These are phyloP conservation scores for Drosophila cracens DNA, from an alignment of 2,888 invertebrate genomes.

Conservation along the genomic window DNA sequence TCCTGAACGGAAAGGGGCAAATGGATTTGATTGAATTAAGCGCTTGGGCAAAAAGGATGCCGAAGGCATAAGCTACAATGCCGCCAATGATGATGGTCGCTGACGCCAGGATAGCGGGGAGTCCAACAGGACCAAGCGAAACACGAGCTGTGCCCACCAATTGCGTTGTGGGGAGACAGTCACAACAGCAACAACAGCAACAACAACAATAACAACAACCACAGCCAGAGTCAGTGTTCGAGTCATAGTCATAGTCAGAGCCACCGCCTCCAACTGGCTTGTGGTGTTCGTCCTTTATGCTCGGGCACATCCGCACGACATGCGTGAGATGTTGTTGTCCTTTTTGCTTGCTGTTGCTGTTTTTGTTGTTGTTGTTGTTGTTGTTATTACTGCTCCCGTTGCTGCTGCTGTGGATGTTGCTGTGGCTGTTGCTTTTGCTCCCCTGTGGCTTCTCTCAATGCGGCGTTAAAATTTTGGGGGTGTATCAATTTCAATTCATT, in stretches of 20 bases:
- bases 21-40: constrained; percentile 80
- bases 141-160: constrained; percentile 44
- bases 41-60: constrained; percentile 43
- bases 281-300: constrained; percentile 41
- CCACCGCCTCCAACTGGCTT: constrained; percentile 35
- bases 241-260: constrained; percentile 16
- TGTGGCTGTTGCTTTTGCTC: constrained; percentile 35
- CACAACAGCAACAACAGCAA: background rate
- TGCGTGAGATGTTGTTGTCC: constrained; percentile 41
- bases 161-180: constrained; percentile 51
- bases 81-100: constrained; percentile 47
- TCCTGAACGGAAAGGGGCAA: constrained; percentile 39
- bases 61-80: constrained; percentile 27
- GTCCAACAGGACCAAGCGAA: constrained; percentile 52
- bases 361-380: constrained; percentile 21
- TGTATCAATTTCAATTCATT: constrained; percentile 81
- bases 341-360: constrained; percentile 27
- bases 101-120: constrained; percentile 61
- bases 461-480: constrained; percentile 80
- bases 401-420: constrained; percentile 31
- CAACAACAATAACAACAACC: background rate
- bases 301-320: constrained; percentile 46
- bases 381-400: constrained; percentile 24
- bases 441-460: constrained; percentile 73
- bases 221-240: background rate